phyloP scores from a whole-genome alignment of 30 jellyfish, hydroid and myxozoan species.

The Euphysa ruthae region DNA sequence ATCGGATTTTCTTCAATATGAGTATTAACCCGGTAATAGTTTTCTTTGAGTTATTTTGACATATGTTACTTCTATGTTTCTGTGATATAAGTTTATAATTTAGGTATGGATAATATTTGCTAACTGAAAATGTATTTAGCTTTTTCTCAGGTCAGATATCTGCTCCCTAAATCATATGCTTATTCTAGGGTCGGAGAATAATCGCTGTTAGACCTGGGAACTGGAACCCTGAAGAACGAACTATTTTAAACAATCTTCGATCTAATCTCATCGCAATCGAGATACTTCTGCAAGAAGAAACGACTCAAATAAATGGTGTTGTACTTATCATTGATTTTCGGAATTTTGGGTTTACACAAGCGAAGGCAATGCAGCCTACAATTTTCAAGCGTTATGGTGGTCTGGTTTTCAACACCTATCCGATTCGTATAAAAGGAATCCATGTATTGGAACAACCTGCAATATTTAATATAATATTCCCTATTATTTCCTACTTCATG shows the following conservation, averaged over 20 bases:
- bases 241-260: slow-evolving; percentile 17
- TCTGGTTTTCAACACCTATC: slow-evolving; percentile 19
- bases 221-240: slow-evolving; percentile 41
- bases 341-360: slow-evolving; percentile 35
- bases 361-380: slow-evolving; percentile 24
- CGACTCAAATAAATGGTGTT: slow-evolving; percentile 33
- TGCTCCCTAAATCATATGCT: too few relatives aligned
- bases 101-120: too few relatives aligned
- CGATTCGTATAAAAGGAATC: slow-evolving; percentile 39
- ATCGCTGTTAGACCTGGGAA: slow-evolving; percentile 34
- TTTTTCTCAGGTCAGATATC: too few relatives aligned
- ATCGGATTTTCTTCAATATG: too few relatives aligned
- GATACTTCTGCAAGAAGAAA: slow-evolving; percentile 30
- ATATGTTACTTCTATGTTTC: too few relatives aligned
- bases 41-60: too few relatives aligned
- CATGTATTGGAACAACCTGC: slow-evolving; percentile 43
- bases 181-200: slow-evolving; percentile 27
- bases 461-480: slow-evolving; percentile 8
- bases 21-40: too few relatives aligned
- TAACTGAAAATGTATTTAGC: too few relatives aligned
- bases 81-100: too few relatives aligned
- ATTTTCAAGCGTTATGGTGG: slow-evolving; percentile 10
- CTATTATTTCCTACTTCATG: slow-evolving; percentile 36
- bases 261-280: slow-evolving; percentile 38
- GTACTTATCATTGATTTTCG: slow-evolving; percentile 26